These are phyloP conservation scores for Maylandia zebra DNA, from an alignment of 2,113 vertebrate species.

Conservation along the genomic window DNA sequence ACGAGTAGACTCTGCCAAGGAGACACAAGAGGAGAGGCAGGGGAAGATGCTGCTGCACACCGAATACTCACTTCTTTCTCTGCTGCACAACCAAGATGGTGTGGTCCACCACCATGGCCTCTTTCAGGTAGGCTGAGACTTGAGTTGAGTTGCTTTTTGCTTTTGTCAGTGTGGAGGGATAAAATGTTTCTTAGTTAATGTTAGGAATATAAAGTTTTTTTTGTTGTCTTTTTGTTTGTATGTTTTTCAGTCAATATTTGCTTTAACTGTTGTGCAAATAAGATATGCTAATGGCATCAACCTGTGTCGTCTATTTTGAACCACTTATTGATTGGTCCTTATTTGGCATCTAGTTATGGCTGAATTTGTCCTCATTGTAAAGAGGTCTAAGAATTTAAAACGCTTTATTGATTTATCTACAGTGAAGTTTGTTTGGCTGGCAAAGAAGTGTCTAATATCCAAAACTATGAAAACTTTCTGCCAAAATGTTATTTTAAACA, in stretches of 20 bases:
- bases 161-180: neutral
- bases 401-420: neutral
- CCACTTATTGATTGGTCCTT: neutral
- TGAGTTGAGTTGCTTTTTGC: neutral
- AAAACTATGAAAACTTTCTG: neutral
- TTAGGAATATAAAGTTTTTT: neutral
- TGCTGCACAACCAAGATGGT: constrained; percentile 94
- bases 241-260: neutral
- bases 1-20: constrained; percentile 81
- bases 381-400: neutral
- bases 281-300: neutral
- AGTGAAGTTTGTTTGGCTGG: neutral
- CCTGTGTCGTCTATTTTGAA: neutral
- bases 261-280: neutral
- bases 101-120: constrained; percentile 98
- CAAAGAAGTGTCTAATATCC: neutral
- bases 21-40: constrained; percentile 95
- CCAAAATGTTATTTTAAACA: neutral
- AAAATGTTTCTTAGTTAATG: neutral
- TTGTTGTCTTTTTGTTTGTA: neutral
- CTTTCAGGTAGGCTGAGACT: constrained; percentile 80
- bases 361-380: neutral
- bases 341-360: neutral
- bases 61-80: constrained; percentile 91
- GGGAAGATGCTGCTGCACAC: constrained; percentile 99